These are phyloP conservation scores for Pyrrhopygopsis socrates DNA, from an alignment of 2,888 invertebrate species.

Conservation along the genomic window DNA sequence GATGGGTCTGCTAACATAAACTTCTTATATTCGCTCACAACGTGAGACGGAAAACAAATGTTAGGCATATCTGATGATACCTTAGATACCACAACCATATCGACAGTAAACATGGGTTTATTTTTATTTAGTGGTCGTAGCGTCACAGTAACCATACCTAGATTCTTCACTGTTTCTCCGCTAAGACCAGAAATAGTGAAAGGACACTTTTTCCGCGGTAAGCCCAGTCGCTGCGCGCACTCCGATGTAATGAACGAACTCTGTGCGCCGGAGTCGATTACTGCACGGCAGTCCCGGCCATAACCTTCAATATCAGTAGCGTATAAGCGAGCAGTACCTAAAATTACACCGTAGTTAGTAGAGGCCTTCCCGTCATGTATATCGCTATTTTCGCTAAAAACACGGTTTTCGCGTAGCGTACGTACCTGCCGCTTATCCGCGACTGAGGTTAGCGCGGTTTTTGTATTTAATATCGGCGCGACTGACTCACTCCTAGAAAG, in stretches of 20 bases:
- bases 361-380: neutral
- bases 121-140: no score
- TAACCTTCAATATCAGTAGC: constrained; percentile 4
- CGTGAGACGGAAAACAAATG: neutral
- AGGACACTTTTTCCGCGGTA: constrained; percentile 22
- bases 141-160: neutral
- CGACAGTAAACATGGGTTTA: neutral
- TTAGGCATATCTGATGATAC: constrained; percentile 6
- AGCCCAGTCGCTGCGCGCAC: constrained; percentile 2
- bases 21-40: constrained; percentile 1
- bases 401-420: neutral
- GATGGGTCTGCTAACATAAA: constrained; percentile 5
- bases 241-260: constrained; percentile 24
- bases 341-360: constrained; percentile 3
- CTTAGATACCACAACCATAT: neutral
- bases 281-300: constrained; percentile 20
- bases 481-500: neutral
- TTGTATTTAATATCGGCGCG: neutral
- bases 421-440: neutral
- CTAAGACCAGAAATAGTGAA: constrained; percentile 3
- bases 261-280: constrained; percentile 31
- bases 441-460: neutral
- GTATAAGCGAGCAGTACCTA: constrained; percentile 19
- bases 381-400: neutral
- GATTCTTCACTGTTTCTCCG: neutral